These are phyloP conservation scores for Cherax quadricarinatus DNA, from an alignment of 1,140 invertebrate genomes.

Conservation along the genomic window DNA sequence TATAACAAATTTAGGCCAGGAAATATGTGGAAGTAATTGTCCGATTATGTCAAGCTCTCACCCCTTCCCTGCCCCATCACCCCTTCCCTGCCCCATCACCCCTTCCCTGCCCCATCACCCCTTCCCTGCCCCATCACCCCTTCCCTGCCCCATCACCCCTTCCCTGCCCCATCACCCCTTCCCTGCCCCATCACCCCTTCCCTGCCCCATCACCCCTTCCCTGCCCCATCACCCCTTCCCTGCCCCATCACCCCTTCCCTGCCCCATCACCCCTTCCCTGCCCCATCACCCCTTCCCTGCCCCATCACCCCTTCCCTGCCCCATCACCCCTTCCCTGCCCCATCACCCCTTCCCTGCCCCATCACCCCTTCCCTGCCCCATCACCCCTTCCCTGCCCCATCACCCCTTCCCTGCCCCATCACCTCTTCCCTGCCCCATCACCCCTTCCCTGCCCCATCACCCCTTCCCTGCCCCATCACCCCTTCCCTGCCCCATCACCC, in stretches of 20 bases:
- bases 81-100: background rate
- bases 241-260: background rate
- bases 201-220: background rate
- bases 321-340: background rate
- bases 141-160: too few relatives aligned
- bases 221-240: background rate
- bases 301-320: background rate
- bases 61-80: background rate
- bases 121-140: background rate
- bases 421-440: background rate
- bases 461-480: too few relatives aligned
- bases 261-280: conserved; percentile 5
- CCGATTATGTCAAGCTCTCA: too few relatives aligned
- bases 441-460: background rate
- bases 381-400: too few relatives aligned
- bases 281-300: background rate
- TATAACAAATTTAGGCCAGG: too few relatives aligned
- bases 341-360: background rate
- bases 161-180: background rate
- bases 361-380: background rate
- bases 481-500: background rate
- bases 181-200: background rate
- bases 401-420: too few relatives aligned
- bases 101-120: background rate
- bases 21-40: too few relatives aligned